Conservation (phyloP, 2,797 vertebrate genomes). For the Tinamus major region DNA sequence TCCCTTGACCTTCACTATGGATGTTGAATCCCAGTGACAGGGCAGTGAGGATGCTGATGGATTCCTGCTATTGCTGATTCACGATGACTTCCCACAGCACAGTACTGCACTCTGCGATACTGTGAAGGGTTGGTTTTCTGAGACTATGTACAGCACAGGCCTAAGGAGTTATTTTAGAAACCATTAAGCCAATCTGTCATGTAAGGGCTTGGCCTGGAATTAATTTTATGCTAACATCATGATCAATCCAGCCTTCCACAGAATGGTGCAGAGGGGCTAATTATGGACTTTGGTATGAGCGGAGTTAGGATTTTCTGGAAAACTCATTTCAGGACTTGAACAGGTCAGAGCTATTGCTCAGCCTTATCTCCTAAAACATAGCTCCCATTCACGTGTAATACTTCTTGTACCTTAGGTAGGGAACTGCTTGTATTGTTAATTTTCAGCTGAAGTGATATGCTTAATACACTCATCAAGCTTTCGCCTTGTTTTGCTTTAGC, state of each 20-base stretch:
- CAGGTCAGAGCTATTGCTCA: neutral
- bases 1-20: neutral
- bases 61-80: neutral
- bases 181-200: neutral
- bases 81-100: accelerated
- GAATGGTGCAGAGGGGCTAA: neutral
- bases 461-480: neutral
- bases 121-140: neutral
- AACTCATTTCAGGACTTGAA: neutral
- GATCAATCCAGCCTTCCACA: neutral
- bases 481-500: neutral
- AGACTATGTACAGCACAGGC: neutral
- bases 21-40: neutral
- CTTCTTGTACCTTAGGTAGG: neutral
- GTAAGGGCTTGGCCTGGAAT: neutral
- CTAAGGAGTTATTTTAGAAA: slow-evolving; percentile 14
- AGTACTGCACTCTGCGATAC: neutral
- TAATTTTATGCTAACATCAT: slow-evolving; percentile 10
- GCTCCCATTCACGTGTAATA: neutral
- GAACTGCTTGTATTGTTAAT: accelerated
- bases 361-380: neutral
- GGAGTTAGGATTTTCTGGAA: neutral
- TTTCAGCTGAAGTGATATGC: neutral
- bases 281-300: neutral
- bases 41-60: neutral